A percentile compares a stretch with the other conserved stretches of the same genome.
Evolutionary conservation across 2,113 vertebrate species (phyloP).

Genomic region (Scalopus aquaticus): DNA sequence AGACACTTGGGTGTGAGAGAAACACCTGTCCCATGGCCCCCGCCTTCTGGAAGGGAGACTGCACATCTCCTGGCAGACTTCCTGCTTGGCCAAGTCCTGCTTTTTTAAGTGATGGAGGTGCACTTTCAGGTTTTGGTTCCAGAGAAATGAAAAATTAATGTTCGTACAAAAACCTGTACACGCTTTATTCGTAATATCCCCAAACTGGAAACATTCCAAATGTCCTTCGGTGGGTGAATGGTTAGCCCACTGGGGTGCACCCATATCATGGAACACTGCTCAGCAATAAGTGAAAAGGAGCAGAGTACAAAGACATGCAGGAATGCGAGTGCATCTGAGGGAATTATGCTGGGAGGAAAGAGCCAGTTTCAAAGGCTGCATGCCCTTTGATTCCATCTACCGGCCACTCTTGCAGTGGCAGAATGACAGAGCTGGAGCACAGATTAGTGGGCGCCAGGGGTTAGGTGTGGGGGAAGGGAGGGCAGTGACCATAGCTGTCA

Average conservation of each 20-base stretch:
- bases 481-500: background rate
- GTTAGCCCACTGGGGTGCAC: background rate
- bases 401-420: background rate
- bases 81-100: background rate
- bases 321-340: too few relatives aligned
- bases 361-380: background rate
- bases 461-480: background rate
- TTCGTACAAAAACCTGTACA: background rate
- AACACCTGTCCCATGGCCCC: background rate
- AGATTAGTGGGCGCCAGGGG: too few relatives aligned
- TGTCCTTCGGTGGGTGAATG: fast-evolving
- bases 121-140: background rate
- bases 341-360: background rate
- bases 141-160: background rate
- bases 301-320: too few relatives aligned
- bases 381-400: fast-evolving
- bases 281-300: background rate
- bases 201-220: background rate
- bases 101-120: background rate
- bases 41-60: background rate
- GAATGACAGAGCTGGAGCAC: too few relatives aligned
- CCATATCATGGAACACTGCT: fast-evolving
- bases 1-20: fast-evolving
- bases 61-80: background rate
- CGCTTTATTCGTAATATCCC: background rate